Evolutionary conservation across 2,888 invertebrate genomes (phyloP).

Genomic region (Nebria salina): DNA sequence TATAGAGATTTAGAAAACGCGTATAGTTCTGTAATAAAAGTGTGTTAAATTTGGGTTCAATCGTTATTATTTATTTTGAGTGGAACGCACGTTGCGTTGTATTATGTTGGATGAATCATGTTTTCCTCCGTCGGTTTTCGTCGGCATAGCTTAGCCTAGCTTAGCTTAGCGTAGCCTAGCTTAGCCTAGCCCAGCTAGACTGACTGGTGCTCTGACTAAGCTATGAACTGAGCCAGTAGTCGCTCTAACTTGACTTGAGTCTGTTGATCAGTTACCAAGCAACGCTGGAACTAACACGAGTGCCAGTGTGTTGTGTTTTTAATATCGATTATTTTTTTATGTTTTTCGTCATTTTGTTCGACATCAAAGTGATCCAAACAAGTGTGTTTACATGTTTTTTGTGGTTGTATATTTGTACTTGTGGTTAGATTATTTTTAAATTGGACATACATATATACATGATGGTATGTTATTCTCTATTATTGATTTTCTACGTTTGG

Average conservation of each 20-base stretch:
- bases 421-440: slow-evolving; percentile 16
- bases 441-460: neutral
- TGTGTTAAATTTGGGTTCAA: too few species aligned
- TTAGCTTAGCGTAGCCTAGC: neutral
- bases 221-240: slow-evolving; percentile 7
- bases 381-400: neutral
- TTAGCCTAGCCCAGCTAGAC: slow-evolving; percentile 13
- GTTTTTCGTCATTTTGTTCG: neutral
- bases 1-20: too few species aligned
- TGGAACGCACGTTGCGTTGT: neutral
- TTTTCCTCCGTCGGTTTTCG: neutral
- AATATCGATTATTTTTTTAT: slow-evolving; percentile 6
- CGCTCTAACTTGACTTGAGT: neutral
- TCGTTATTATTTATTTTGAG: too few species aligned
- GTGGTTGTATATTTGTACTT: neutral
- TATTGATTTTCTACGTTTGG: slow-evolving; percentile 22
- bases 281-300: slow-evolving; percentile 19
- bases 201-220: slow-evolving; percentile 16
- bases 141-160: neutral
- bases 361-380: neutral
- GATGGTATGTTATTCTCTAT: slow-evolving; percentile 19
- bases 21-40: too few species aligned
- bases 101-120: neutral
- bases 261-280: slow-evolving; percentile 28
- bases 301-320: slow-evolving; percentile 2